A percentile compares a stretch with the other conserved stretches of the same genome.
Conservation (phyloP, 2,113 vertebrate species). For the Dipodomys ordii region DNA sequence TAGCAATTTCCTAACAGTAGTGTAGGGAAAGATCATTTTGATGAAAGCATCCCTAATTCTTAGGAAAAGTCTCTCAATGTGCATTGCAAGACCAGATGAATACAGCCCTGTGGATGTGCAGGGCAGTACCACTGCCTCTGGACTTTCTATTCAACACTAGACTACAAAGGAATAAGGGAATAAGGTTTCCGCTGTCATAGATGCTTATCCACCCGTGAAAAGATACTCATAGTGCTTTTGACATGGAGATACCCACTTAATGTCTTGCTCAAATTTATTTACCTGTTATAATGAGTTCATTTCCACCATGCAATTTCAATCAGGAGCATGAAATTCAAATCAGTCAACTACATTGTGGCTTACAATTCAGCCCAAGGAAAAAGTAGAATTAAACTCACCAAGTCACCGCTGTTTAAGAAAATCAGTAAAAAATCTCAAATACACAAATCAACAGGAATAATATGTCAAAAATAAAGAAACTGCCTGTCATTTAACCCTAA, state of each 20-base stretch:
- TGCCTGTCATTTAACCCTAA: conserved; percentile 17
- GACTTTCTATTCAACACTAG: background rate
- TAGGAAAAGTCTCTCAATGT: background rate
- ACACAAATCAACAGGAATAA: background rate
- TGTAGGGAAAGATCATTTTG: background rate
- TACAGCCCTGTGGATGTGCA: background rate
- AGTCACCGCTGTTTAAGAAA: conserved; percentile 23
- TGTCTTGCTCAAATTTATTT: conserved; percentile 60
- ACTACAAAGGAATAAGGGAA: background rate
- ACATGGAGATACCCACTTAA: background rate
- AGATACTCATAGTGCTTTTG: background rate
- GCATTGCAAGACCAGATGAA: background rate
- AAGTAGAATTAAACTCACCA: conserved; percentile 39
- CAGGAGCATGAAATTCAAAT: conserved; percentile 66
- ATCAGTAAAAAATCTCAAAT: conserved; percentile 40
- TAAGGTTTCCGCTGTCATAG: background rate
- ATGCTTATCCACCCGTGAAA: background rate
- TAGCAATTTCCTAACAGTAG: background rate
- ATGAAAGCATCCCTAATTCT: background rate
- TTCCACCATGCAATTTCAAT: conserved; percentile 41
- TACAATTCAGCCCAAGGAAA: background rate
- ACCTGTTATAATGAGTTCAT: conserved; percentile 49
- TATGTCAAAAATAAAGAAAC: conserved; percentile 4
- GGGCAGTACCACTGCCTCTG: background rate
- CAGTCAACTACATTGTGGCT: background rate